Base-by-base conservation (phyloP, 2,113 vertebrate genomes). In the Xiphias gladius region DNA sequence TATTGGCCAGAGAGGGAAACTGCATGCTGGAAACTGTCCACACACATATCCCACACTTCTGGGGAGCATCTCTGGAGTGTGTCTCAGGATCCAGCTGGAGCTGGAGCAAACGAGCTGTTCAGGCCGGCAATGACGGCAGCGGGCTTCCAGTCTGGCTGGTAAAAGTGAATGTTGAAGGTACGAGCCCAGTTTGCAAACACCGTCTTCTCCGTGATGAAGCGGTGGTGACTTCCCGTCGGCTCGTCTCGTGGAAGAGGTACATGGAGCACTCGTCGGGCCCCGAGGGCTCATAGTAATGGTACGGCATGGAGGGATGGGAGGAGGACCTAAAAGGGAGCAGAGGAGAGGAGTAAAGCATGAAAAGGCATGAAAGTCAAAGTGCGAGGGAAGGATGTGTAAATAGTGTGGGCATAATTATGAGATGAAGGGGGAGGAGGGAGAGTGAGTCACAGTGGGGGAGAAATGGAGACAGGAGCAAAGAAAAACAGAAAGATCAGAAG, bases 111-210 rank as follows among this genome's bases (percentile, higher is more conserved):
- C 0, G 89, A 32, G 69, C 63, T 72, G 68, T 94, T 94, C 17
- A 1, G 6, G 5, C 4, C 12, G 46, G 87, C 0, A 0, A 86
- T 0, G 0, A 93, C 77, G 0, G 94, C 89, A 3, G 96, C 22
- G 0, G 93, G 97, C 59, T 94, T 85, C 97, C 97, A 99, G 94
- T 97, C 94, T 0, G 97, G 97, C 85, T 97, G 97, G 92, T 97
- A 96, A 90, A 98, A 99, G 85, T 89, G 96, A 86, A 99, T 97
- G 73, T 97, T 87, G 90, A 96, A 96, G 58, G 94, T 96, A 90
- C 93, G 95, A 3, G 97, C 97, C 97, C 97, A 99, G 83, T 96
- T 96, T 89, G 97, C 96, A 73, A 99, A 99, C 58, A 97, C 97
- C 6, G 89, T 92, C 65, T 99, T 99, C 95, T 99, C 97, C 0